Percentiles rank a stretch among this genome's conserved stretches.
These are phyloP conservation scores for Xenus cinereus DNA, from an alignment of 2,113 vertebrate genomes.

Conservation along the genomic window DNA sequence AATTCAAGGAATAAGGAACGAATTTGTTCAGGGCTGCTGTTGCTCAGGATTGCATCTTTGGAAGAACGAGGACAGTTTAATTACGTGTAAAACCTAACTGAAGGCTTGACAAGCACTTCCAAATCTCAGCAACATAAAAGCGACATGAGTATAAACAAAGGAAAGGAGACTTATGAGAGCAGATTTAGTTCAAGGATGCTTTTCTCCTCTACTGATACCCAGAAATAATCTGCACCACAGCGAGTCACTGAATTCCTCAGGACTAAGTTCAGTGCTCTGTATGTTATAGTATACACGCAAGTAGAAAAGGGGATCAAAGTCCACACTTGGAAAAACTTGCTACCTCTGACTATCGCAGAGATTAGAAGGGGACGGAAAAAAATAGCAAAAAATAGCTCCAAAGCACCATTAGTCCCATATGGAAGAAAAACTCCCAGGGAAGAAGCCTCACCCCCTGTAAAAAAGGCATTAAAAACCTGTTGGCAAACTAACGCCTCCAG, in stretches of 20 bases:
- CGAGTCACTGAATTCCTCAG: not conserved
- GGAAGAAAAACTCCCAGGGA: not conserved
- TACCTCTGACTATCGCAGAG: not conserved
- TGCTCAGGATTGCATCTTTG: not conserved
- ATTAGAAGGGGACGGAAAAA: not conserved
- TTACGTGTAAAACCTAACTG: not conserved
- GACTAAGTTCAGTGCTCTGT: not conserved
- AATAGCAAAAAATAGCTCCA: not conserved
- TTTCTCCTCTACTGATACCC: not conserved
- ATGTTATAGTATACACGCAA: rapidly evolving
- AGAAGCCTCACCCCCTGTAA: not conserved
- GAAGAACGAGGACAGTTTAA: not conserved
- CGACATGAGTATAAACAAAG: not conserved
- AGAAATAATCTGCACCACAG: not conserved
- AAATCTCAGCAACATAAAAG: not conserved
- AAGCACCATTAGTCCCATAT: not conserved
- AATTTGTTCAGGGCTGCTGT: not conserved
- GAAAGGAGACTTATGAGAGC: not conserved
- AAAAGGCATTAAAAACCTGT: not conserved
- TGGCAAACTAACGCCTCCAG: not conserved
- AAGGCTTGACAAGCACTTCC: not conserved
- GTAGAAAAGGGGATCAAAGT: not conserved
- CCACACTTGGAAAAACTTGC: not conserved
- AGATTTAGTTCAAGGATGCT: not conserved
- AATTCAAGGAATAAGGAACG: not conserved